Percentiles rank a stretch among this genome's conserved stretches.
phyloP scores from a whole-genome alignment of 2,113 vertebrate species.

The Centropus unirufus region DNA sequence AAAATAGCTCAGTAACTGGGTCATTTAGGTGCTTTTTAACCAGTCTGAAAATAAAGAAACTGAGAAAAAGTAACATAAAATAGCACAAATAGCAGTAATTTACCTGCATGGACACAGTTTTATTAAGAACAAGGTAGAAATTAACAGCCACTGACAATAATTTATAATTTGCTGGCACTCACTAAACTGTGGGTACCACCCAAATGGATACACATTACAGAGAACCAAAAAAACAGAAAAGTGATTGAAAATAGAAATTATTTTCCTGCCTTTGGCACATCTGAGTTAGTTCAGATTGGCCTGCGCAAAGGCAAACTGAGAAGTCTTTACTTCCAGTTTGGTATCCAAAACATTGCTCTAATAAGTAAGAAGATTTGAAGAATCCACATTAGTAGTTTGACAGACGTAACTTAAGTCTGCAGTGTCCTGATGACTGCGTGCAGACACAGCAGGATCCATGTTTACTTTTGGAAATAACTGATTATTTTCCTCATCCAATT shows the following conservation, averaged over 20 bases:
- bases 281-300: background rate
- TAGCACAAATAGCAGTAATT: background rate
- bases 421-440: rapidly evolving
- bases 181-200: rapidly evolving
- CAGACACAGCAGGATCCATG: background rate
- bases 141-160: background rate
- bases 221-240: background rate
- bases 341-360: background rate
- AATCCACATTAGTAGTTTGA: background rate
- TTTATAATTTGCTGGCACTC: background rate
- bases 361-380: background rate
- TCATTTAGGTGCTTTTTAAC: background rate
- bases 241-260: background rate
- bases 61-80: constrained; percentile 18
- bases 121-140: background rate
- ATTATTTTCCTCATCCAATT: background rate
- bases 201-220: background rate
- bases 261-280: background rate
- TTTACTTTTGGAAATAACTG: background rate
- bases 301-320: background rate
- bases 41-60: background rate
- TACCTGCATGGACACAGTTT: background rate
- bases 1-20: constrained; percentile 4
- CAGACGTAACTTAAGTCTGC: background rate
- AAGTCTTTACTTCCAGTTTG: background rate